phyloP scores from a whole-genome alignment of 2,888 invertebrate species.

The Drosophila testacea region DNA sequence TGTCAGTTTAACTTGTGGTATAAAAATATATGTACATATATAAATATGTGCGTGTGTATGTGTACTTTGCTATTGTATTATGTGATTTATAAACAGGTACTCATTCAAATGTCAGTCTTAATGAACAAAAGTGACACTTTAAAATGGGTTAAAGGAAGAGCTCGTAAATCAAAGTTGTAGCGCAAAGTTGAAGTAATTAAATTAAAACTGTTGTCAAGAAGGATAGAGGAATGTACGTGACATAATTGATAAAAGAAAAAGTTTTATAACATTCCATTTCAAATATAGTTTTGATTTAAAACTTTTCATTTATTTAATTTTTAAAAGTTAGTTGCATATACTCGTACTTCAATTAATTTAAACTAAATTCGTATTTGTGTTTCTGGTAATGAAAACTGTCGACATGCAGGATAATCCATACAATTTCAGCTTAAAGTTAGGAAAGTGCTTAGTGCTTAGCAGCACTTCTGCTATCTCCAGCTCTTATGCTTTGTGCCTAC shows the following conservation, averaged over 20 bases:
- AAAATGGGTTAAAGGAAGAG: conserved; percentile 24
- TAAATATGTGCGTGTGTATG: conserved; percentile 21
- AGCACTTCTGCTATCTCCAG: not conserved
- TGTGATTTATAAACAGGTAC: conserved; percentile 7
- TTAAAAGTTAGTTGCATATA: too few relatives aligned
- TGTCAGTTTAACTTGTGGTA: conserved; percentile 38
- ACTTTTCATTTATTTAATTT: too few relatives aligned
- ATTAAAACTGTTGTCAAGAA: not conserved
- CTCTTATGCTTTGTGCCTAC: not conserved
- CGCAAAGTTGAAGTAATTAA: conserved; percentile 10
- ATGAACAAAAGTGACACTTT: conserved; percentile 52
- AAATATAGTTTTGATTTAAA: too few relatives aligned
- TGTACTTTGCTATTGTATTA: conserved; percentile 18
- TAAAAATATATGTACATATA: conserved; percentile 19
- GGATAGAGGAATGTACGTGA: too few relatives aligned
- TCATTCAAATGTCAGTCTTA: conserved; percentile 47
- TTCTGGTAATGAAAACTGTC: too few relatives aligned
- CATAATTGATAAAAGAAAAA: too few relatives aligned
- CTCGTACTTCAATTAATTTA: too few relatives aligned
- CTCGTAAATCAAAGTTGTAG: conserved; percentile 27
- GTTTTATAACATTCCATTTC: too few relatives aligned
- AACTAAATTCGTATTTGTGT: too few relatives aligned
- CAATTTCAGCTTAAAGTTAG: not conserved
- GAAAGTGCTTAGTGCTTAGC: not conserved
- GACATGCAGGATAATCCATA: not conserved